Base-by-base conservation (phyloP, 2,888 invertebrate genomes). In the Drosophila histrio region DNA sequence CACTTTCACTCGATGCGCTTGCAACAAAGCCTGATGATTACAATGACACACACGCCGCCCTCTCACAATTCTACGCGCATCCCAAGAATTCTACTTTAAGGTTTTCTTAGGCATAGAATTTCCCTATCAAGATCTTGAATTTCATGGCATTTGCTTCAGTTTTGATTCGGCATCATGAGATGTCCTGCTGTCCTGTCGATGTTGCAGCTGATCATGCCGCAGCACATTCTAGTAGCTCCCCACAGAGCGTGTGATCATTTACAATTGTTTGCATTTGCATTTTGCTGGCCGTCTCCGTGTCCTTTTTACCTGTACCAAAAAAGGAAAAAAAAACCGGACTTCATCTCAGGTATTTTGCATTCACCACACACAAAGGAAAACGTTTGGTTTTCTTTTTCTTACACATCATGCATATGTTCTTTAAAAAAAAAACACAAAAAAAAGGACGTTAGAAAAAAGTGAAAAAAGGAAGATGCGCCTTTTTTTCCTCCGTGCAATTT, bases 171-270 rank as follows among this genome's bases (percentile, higher is more conserved):
- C 59, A 62, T 61, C 59, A 57, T 50, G 38, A 38, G 58, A 28
- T 34, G 38, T 49, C 28, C 61, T 71, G 63, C 39, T 39, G 49
- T n/a, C n/a, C 17, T 39, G 34, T 62, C 61, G 62, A 59, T 52
- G 62, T 53, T 62, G 83, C 66, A 69, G 73, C 64, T 67, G 73
- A 66, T n/a, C n/a, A n/a, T 64, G 46, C 70, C 43, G 43, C 43
- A 15, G 43, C 26, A 44, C 61, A 34, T 49, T 72, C 28, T 44
- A n/a, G 39, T 3, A 54, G 73, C 73, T 58, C 65, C 84, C 81
- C 75, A 77, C 78, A 50, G 87, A 77, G 89, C 87, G 83, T 89
- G 89, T 89, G 89, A 89, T 89, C 86, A 88, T 62, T 62, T 72
- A 49, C 60, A 68, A 68, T 61, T 85, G 72, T 79, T 79, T 72